Conservation (phyloP, 2,797 vertebrate genomes). For the Urosaurus nigricauda region DNA sequence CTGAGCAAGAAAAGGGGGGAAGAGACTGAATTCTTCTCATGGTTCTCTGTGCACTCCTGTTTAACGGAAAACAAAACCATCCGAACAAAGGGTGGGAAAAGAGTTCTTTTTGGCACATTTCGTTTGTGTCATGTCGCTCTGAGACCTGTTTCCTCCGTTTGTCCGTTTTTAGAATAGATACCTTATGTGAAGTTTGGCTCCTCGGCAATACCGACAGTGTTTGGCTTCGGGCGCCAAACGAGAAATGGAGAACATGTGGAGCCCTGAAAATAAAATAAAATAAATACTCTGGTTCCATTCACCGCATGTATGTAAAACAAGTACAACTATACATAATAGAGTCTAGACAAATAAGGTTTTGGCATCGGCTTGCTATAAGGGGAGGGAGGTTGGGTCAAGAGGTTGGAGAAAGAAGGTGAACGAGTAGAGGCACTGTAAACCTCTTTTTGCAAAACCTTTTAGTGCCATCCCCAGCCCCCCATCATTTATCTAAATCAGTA, state of each 20-base stretch:
- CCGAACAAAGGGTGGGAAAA: background rate
- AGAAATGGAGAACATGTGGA: slow-evolving; percentile 41
- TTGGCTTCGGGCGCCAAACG: slow-evolving; percentile 13
- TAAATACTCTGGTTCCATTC: background rate
- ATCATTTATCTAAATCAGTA: too few relatives aligned
- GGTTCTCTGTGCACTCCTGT: slow-evolving; percentile 3
- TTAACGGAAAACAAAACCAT: slow-evolving; percentile 7
- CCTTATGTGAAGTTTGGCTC: slow-evolving; percentile 49
- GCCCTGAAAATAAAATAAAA: background rate
- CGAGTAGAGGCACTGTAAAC: too few relatives aligned
- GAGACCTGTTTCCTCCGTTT: slow-evolving; percentile 19
- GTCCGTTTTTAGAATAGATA: slow-evolving; percentile 44
- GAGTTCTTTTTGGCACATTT: slow-evolving; percentile 18
- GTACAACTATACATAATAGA: background rate
- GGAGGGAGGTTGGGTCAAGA: background rate
- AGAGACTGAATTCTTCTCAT: background rate
- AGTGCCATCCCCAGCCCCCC: too few relatives aligned
- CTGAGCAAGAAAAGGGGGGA: background rate
- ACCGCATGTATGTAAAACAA: slow-evolving; percentile 14
- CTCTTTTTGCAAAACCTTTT: too few relatives aligned
- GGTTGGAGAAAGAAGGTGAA: background rate
- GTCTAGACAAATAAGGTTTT: slow-evolving; percentile 34
- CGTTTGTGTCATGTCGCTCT: slow-evolving; percentile 37
- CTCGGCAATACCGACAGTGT: slow-evolving; percentile 21
- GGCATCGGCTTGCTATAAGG: background rate